Conservation (phyloP, 2,888 invertebrate species). For the Lamellibrachia columna region DNA sequence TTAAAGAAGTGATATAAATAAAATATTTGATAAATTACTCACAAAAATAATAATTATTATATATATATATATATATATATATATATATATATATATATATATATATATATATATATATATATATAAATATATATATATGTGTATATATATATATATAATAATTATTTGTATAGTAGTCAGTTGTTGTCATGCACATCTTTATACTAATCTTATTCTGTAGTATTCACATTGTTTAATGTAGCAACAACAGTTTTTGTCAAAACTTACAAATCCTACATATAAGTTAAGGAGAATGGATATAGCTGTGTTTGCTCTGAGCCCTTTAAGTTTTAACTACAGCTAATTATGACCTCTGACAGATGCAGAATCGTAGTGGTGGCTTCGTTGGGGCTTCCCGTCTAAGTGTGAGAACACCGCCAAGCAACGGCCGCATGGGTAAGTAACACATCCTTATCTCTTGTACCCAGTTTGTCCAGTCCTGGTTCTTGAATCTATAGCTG, state of each 20-base stretch:
- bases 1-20: too few species aligned
- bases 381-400: neutral
- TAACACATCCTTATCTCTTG: neutral
- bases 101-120: too few species aligned
- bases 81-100: too few species aligned
- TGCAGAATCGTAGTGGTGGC: conserved; percentile 3
- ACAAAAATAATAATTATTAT: too few species aligned
- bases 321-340: neutral
- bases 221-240: neutral
- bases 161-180: too few species aligned
- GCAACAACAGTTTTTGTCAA: neutral
- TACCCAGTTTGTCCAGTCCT: too few species aligned
- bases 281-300: neutral
- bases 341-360: neutral
- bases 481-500: too few species aligned
- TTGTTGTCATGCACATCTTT: too few species aligned
- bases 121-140: too few species aligned
- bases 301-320: neutral
- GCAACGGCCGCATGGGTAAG: neutral
- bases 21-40: too few species aligned
- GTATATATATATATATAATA: too few species aligned
- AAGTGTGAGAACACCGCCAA: neutral
- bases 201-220: neutral
- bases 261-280: neutral
- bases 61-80: too few species aligned